A percentile compares a stretch with the other conserved stretches of the same genome.
Evolutionary conservation across 2,888 invertebrate genomes (phyloP).

Genomic region (Leptothorax acervorum): DNA sequence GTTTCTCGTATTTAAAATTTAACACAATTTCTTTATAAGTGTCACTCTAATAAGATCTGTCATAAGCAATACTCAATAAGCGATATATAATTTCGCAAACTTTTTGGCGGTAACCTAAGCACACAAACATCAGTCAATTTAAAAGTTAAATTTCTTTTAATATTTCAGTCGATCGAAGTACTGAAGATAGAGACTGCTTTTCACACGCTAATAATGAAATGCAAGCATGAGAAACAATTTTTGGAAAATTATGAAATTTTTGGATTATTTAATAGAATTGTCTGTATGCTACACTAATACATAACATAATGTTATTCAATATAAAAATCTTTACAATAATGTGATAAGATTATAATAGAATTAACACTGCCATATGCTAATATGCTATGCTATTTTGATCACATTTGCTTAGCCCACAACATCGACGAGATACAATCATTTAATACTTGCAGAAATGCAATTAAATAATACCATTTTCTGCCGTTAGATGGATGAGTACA

Average conservation of each 20-base stretch:
- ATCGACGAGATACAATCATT: too few species aligned
- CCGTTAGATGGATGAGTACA: conserved; percentile 27
- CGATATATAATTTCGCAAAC: conserved; percentile 24
- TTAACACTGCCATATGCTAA: not conserved
- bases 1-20: conserved; percentile 17
- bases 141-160: not conserved
- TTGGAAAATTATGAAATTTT: not conserved
- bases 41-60: fast-evolving
- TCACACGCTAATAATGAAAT: not conserved
- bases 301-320: not conserved
- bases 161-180: not conserved
- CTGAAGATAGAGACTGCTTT: not conserved
- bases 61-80: conserved; percentile 36
- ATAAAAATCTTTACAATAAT: not conserved
- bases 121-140: not conserved
- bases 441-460: not conserved
- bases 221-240: not conserved
- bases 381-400: not conserved
- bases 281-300: not conserved
- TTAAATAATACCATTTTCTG: not conserved
- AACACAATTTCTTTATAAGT: not conserved
- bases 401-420: not conserved
- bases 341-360: not conserved
- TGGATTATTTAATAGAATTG: not conserved
- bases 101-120: not conserved